Evolutionary conservation across 1,140 invertebrate species (phyloP), one percentile per base, ranked within the genome.

Genomic region (Arion vulgaris): DNA sequence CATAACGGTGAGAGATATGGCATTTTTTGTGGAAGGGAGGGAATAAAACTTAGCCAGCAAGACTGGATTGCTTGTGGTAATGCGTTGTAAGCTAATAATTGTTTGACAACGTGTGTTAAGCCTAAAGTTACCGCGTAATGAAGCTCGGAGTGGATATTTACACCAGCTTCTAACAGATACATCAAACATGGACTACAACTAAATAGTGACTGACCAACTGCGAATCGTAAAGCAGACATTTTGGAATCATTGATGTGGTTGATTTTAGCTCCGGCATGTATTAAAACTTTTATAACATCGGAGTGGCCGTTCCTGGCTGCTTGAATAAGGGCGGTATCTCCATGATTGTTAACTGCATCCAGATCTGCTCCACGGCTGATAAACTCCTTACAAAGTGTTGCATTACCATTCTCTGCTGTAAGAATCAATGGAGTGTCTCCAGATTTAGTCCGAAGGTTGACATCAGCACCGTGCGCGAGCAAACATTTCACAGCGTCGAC

Each of bases 101-200:
- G 32, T 19, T 77, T 34, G 13, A 77, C 74, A 32, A 77, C 74
- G 26, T 77, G 74, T 5, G 39, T 51, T 7, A 77, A 34, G 26
- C 74, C 74, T 23, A 77, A n/a, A 1, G n/a, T 77, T 26, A 57
- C 51, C 1, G 74, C 74, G 5, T 77, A 41, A 45, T 77, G 74
- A 62, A 77, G 74, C 53, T 77, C 74, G 9, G 32, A 77, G 45
- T 45, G 7, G 17, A 77, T 57, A 1, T 32, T 17, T 19, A 57
- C 74, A 45, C 74, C 74, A 57, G 74, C 32, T 32, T 32, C 36
- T 23, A 77, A 45, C 74, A 77, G 34, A 38, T 49, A 28, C 2
- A 26, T 34, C n/a, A 77, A 39, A 49, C 74, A 77, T 7, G 74
- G 74, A 28, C 49, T 57, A 45, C 23, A 62, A 26, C 15, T 49